A percentile compares a stretch with the other conserved stretches of the same genome.
phyloP scores from a whole-genome alignment of 2,888 invertebrate species.

The Neoascia interrupta region DNA sequence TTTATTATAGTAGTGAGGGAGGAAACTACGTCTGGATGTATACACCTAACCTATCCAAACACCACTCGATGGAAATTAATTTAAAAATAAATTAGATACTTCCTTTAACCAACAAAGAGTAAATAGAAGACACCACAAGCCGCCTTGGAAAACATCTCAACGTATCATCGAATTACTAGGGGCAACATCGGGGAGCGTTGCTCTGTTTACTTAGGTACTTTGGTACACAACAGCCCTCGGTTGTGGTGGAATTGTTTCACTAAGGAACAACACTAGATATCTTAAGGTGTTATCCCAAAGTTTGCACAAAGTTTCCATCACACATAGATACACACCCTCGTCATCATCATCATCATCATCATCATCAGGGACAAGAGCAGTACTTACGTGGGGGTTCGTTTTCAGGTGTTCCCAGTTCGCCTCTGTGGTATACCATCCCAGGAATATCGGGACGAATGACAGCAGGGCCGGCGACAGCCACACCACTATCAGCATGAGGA shows the following conservation, averaged over 20 bases:
- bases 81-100: conserved; percentile 57
- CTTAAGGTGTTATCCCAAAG: conserved; percentile 44
- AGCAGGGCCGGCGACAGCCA: conserved; percentile 95
- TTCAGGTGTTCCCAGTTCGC: conserved; percentile 87
- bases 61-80: conserved; percentile 43
- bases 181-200: conserved; percentile 16
- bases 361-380: conserved; percentile 72
- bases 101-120: conserved; percentile 11
- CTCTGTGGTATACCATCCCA: conserved; percentile 95
- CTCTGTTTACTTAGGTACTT: conserved; percentile 44
- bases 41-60: conserved; percentile 32
- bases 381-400: conserved; percentile 84
- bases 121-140: conserved; percentile 26
- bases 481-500: conserved; percentile 90
- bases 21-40: conserved; percentile 15
- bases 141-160: conserved; percentile 17
- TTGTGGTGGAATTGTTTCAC: conserved; percentile 46
- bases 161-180: conserved; percentile 29
- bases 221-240: conserved; percentile 12
- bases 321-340: background rate
- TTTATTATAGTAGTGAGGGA: conserved; percentile 1
- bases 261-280: conserved; percentile 28
- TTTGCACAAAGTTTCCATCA: conserved; percentile 39
- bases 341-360: conserved; percentile 31
- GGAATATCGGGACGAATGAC: conserved; percentile 96